phyloP scores from a whole-genome alignment of 64 coral and sea anemone species.

The Catalaphyllia jardinei region DNA sequence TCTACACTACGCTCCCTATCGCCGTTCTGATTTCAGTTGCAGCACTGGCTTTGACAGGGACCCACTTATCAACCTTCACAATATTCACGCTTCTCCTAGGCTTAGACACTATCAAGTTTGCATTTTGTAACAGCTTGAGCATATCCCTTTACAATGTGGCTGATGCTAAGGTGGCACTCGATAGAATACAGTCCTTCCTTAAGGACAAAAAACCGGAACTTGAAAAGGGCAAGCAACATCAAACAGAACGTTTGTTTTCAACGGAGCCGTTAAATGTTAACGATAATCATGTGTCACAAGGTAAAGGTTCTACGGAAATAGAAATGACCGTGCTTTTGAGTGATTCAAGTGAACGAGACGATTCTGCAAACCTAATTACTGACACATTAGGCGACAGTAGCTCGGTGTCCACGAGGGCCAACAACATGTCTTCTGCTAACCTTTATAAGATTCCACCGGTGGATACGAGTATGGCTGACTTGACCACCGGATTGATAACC shows the following conservation, averaged over 20 bases:
- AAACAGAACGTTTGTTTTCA: not conserved
- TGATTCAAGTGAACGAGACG: not conserved
- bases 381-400: not conserved
- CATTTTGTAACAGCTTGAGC: slow-evolving; percentile 10
- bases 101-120: not conserved
- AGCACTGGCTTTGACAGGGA: not conserved
- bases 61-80: slow-evolving; percentile 4
- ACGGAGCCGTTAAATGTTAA: not conserved
- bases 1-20: not conserved
- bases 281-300: not conserved
- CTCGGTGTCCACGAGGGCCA: not conserved
- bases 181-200: slow-evolving; percentile 21
- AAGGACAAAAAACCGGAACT: not conserved
- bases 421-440: not conserved
- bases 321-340: not conserved
- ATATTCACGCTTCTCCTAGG: slow-evolving; percentile 34
- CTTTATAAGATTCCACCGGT: too few relatives aligned
- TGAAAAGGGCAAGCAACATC: too few relatives aligned
- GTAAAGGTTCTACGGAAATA: not conserved
- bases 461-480: too few relatives aligned
- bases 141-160: not conserved
- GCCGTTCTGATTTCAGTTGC: slow-evolving; percentile 10
- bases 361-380: not conserved
- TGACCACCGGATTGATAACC: not conserved
- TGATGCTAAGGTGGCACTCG: slow-evolving; percentile 18